Conservation (phyloP, 2,113 vertebrate species). For the Rhinolophus sinicus region DNA sequence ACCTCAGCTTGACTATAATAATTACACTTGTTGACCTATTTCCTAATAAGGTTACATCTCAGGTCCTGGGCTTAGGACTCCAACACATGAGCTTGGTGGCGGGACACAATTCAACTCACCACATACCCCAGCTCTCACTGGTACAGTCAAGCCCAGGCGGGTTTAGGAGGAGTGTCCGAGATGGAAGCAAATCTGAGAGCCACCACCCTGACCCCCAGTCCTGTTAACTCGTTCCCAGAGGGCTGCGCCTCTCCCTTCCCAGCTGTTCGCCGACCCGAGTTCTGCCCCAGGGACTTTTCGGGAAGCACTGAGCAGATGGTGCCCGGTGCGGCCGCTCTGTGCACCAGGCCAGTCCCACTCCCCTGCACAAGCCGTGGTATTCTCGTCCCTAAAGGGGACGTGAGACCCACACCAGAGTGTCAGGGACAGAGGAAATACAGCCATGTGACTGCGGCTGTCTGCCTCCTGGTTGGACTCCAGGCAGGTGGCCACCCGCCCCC, state of each 20-base stretch:
- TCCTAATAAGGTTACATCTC: fast-evolving
- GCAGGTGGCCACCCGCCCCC: fast-evolving
- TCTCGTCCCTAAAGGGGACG: fast-evolving
- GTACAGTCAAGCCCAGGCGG: fast-evolving
- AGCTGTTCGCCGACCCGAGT: fast-evolving
- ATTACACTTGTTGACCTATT: fast-evolving
- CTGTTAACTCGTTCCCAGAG: too few relatives aligned
- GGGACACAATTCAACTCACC: fast-evolving
- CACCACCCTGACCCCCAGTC: fast-evolving
- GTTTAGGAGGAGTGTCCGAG: fast-evolving
- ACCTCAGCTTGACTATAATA: too few relatives aligned
- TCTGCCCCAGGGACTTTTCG: fast-evolving
- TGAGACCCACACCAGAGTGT: fast-evolving
- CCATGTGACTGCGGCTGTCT: fast-evolving
- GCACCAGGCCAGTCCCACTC: fast-evolving
- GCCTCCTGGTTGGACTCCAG: neutral
- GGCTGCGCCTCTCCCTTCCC: fast-evolving
- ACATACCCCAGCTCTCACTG: fast-evolving
- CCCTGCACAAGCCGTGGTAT: fast-evolving
- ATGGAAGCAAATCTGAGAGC: fast-evolving
- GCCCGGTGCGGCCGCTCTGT: fast-evolving
- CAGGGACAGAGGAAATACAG: fast-evolving
- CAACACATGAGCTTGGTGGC: fast-evolving
- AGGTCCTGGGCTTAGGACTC: neutral
- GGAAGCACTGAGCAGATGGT: fast-evolving